These are phyloP conservation scores for Arvicanthis niloticus DNA, from an alignment of 2,113 vertebrate species.

Conservation along the genomic window DNA sequence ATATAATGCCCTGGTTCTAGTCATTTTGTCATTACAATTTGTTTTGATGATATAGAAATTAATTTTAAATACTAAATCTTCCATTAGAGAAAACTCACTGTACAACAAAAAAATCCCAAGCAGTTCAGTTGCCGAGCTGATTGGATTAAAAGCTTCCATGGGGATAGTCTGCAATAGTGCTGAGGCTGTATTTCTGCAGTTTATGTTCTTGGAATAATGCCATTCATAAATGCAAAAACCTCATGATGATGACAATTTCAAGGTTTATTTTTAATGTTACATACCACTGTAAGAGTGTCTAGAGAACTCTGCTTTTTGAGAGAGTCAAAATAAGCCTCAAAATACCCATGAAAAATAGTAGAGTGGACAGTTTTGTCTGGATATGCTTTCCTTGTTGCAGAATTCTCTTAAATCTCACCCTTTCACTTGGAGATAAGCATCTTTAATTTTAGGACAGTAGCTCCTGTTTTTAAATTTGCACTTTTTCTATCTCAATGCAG, in stretches of 20 bases:
- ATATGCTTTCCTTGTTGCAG: background rate
- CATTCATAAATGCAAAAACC: background rate
- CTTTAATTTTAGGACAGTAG: background rate
- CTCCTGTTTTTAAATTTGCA: background rate
- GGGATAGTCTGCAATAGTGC: background rate
- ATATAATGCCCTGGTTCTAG: background rate
- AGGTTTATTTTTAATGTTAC: background rate
- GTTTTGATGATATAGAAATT: slow-evolving; percentile 44
- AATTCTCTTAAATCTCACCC: too few species aligned
- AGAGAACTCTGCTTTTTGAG: background rate
- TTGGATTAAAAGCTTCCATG: background rate
- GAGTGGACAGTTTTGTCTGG: background rate
- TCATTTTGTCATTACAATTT: background rate
- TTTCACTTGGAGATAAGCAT: background rate
- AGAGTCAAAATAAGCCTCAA: background rate
- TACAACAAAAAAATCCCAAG: slow-evolving; percentile 25
- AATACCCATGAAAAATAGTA: background rate
- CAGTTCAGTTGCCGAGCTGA: background rate
- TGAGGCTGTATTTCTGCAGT: background rate
- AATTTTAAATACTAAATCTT: background rate
- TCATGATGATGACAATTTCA: background rate
- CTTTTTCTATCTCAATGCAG: background rate
- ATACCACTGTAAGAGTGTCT: background rate
- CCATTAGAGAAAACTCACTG: slow-evolving; percentile 7
- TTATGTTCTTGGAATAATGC: background rate